Percentiles rank a stretch among this genome's conserved stretches.
Conservation (phyloP, 2,797 vertebrate genomes). For the Siniperca obscura region DNA sequence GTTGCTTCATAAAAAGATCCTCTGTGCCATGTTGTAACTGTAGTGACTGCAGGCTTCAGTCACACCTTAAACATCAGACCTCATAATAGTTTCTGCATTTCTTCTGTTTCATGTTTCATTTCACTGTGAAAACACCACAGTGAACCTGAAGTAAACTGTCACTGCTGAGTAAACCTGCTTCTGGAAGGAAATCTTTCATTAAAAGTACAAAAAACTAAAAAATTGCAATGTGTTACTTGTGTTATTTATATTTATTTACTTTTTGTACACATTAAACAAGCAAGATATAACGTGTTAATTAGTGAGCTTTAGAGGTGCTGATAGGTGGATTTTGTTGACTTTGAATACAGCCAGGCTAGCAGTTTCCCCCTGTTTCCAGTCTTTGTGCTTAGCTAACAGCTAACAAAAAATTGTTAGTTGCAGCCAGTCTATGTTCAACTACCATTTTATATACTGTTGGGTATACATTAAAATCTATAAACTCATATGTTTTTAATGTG, state of each 20-base stretch:
- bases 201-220: neutral
- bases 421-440: too few species aligned
- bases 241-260: neutral
- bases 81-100: conserved; percentile 3
- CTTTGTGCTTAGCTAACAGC: neutral
- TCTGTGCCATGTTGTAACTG: conserved; percentile 22
- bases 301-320: too few species aligned
- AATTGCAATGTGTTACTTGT: neutral
- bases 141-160: conserved; percentile 8
- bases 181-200: neutral
- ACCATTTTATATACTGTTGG: too few species aligned
- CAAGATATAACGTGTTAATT: neutral
- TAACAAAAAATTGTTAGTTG: too few species aligned
- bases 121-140: too few species aligned
- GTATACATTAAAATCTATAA: too few species aligned
- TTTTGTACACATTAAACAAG: neutral
- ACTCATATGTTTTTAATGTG: too few species aligned
- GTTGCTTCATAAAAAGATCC: neutral
- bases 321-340: too few species aligned
- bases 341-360: too few species aligned
- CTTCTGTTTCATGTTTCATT: too few species aligned
- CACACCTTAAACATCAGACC: conserved; percentile 11
- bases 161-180: neutral
- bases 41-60: conserved; percentile 43
- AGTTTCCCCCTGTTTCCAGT: too few species aligned